phyloP scores from a whole-genome alignment of 2,113 vertebrate species.

The Nycticorax nycticorax region DNA sequence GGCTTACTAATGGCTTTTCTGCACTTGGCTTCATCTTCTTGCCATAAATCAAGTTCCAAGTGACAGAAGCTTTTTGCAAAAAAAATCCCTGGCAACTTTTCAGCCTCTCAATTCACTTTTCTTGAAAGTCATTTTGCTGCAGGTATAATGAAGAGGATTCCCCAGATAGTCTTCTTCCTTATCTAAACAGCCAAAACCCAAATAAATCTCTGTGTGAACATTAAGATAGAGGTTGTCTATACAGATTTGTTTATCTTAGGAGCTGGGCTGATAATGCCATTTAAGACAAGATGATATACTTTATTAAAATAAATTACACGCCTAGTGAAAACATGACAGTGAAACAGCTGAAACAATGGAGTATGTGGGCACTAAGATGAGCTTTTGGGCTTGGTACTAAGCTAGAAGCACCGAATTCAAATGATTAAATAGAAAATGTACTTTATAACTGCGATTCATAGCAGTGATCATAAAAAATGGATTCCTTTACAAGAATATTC shows the following conservation, averaged over 20 bases:
- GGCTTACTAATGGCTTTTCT: constrained; percentile 38
- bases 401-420: neutral
- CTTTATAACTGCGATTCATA: neutral
- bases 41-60: constrained; percentile 35
- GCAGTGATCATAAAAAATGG: neutral
- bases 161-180: constrained; percentile 11
- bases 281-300: constrained; percentile 34
- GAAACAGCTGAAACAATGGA: neutral
- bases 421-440: neutral
- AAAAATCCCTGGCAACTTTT: neutral
- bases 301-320: constrained; percentile 47
- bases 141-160: constrained; percentile 40
- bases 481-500: neutral
- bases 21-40: constrained; percentile 6
- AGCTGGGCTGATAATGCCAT: constrained; percentile 30
- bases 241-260: constrained; percentile 53
- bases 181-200: constrained; percentile 21
- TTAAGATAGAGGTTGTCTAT: constrained; percentile 8
- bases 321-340: neutral
- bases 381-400: neutral
- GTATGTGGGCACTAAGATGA: neutral
- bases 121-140: constrained; percentile 30
- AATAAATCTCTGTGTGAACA: constrained; percentile 46
- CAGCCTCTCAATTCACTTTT: neutral
- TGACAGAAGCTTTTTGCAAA: neutral